A percentile compares a stretch with the other conserved stretches of the same genome.
Conservation (phyloP, 2,797 vertebrate species). For the Lagorchestes hirsutus region DNA sequence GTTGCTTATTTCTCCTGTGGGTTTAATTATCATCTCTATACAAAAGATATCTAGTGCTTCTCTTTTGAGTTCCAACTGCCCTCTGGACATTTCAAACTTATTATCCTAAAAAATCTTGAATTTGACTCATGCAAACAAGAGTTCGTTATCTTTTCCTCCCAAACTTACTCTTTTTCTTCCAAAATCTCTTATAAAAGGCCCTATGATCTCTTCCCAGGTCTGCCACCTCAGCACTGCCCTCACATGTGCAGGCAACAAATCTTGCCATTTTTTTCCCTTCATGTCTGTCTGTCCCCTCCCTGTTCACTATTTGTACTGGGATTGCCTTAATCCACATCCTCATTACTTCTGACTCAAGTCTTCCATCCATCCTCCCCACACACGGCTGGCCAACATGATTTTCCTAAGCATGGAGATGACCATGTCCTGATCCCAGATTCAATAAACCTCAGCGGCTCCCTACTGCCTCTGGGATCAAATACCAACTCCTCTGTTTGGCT, state of each 20-base stretch:
- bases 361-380: not conserved
- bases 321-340: not conserved
- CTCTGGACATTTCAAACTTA: too few species aligned
- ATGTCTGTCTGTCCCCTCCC: not conserved
- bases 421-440: not conserved
- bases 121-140: not conserved
- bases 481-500: not conserved
- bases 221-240: not conserved
- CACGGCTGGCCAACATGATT: not conserved
- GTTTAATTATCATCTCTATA: too few species aligned
- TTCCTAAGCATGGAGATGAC: not conserved
- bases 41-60: too few species aligned
- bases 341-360: not conserved
- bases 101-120: not conserved
- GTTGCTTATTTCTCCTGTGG: not conserved
- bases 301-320: too few species aligned
- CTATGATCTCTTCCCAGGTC: too few species aligned
- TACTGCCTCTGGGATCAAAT: not conserved
- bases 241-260: not conserved
- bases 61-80: too few species aligned
- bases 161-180: not conserved
- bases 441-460: not conserved
- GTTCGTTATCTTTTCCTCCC: not conserved
- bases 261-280: not conserved
- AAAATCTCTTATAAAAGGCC: not conserved